These are phyloP conservation scores for Silurus meridionalis DNA, from an alignment of 2,113 vertebrate species.

Conservation along the genomic window DNA sequence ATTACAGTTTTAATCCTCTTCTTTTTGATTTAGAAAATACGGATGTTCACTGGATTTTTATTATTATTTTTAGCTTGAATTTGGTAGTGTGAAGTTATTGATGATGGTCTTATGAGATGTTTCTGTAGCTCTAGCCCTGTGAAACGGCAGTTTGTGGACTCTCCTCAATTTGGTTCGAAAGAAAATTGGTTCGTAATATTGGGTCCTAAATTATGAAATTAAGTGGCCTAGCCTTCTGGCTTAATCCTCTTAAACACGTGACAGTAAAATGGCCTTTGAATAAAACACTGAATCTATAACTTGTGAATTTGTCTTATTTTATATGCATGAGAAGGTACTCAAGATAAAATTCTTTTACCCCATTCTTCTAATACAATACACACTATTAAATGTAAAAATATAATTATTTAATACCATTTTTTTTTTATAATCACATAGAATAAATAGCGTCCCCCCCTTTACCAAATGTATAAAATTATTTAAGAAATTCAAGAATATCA, in stretches of 20 bases:
- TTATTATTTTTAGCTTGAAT: slow-evolving; percentile 65
- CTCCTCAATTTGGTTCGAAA: slow-evolving; percentile 76
- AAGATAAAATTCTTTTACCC: neutral
- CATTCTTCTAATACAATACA: neutral
- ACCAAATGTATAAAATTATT: neutral
- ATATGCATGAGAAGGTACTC: neutral
- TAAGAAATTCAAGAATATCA: neutral
- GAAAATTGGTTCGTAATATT: slow-evolving; percentile 61
- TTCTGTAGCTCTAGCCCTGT: slow-evolving; percentile 72
- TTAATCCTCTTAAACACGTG: slow-evolving; percentile 51
- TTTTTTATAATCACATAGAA: neutral
- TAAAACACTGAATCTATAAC: slow-evolving; percentile 53
- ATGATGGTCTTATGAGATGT: slow-evolving; percentile 66
- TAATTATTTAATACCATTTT: neutral
- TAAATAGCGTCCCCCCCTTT: neutral
- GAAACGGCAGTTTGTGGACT: slow-evolving; percentile 68
- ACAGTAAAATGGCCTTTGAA: slow-evolving; percentile 67
- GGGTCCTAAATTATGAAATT: slow-evolving; percentile 63
- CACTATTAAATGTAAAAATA: neutral
- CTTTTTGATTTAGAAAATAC: slow-evolving; percentile 64
- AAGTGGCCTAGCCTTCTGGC: slow-evolving; percentile 36
- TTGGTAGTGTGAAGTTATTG: slow-evolving; percentile 66
- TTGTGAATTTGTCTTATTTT: slow-evolving; percentile 25
- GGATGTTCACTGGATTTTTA: slow-evolving; percentile 64
- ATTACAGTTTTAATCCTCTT: slow-evolving; percentile 64